Conservation (phyloP, 2,888 invertebrate genomes). For the Cosmopolites sordidus region DNA sequence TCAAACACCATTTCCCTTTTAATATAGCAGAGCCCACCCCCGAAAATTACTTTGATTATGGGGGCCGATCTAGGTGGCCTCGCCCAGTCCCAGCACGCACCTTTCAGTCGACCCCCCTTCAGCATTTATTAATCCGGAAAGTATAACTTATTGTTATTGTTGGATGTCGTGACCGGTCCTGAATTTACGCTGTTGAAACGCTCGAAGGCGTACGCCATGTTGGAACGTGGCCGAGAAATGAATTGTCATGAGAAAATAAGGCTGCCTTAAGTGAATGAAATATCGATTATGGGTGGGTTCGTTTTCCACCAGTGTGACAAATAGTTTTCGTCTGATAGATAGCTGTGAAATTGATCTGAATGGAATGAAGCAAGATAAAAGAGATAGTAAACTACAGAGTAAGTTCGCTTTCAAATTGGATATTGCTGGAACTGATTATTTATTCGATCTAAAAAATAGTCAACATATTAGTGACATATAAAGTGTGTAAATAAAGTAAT, state of each 20-base stretch:
- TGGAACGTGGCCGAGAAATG: slow-evolving; percentile 24
- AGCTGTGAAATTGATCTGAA: too few relatives aligned
- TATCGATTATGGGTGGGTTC: slow-evolving; percentile 10
- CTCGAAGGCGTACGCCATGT: slow-evolving; percentile 33
- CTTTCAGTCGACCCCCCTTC: slow-evolving; percentile 9
- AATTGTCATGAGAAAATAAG: slow-evolving; percentile 14
- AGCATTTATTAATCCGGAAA: slow-evolving; percentile 28
- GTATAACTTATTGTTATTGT: slow-evolving; percentile 38
- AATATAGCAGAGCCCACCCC: slow-evolving; percentile 4
- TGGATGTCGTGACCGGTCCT: slow-evolving; percentile 35
- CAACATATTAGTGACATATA: too few relatives aligned
- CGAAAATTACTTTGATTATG: slow-evolving; percentile 7
- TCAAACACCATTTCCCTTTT: slow-evolving; percentile 7
- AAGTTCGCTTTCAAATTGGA: too few relatives aligned
- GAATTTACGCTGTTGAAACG: slow-evolving; percentile 32
- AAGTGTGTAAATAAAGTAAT: too few relatives aligned
- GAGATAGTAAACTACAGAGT: too few relatives aligned
- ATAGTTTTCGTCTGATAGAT: too few relatives aligned
- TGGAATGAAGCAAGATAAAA: too few relatives aligned
- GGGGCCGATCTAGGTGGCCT: slow-evolving; percentile 3
- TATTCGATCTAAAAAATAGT: too few relatives aligned
- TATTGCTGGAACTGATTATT: too few relatives aligned
- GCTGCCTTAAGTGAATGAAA: slow-evolving; percentile 11
- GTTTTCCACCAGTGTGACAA: neutral
- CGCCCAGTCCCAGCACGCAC: slow-evolving; percentile 25